Evolutionary conservation across 2,113 vertebrate genomes (phyloP).

Genomic region (Arenaria interpres): DNA sequence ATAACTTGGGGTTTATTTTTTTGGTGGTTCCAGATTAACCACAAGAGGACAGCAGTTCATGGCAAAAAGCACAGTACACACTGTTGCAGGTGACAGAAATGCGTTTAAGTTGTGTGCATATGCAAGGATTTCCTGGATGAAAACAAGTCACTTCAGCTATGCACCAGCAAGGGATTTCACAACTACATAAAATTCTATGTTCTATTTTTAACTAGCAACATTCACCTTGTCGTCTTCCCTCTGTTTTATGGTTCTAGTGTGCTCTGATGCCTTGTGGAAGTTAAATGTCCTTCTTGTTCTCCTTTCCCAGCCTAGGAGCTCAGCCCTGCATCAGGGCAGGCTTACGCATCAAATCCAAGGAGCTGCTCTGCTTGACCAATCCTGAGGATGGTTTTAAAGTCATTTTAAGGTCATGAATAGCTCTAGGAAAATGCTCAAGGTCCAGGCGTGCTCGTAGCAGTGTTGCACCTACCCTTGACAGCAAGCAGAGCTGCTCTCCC

Average conservation of each 20-base stretch:
- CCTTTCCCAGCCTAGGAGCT: neutral
- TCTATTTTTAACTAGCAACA: neutral
- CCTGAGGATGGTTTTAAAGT: neutral
- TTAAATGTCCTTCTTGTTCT: neutral
- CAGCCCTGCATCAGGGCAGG: neutral
- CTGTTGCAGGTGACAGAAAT: neutral
- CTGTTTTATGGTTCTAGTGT: neutral
- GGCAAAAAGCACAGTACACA: neutral
- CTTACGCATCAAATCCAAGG: neutral
- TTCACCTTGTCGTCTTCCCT: neutral
- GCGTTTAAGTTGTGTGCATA: no score
- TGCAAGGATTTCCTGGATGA: neutral
- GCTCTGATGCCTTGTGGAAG: no score
- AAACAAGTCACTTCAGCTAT: neutral
- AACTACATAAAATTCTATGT: neutral
- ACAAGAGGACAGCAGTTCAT: slow-evolving; percentile 3
- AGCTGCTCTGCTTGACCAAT: neutral
- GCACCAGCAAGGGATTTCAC: neutral
- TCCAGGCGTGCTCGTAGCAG: neutral
- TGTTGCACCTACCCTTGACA: neutral
- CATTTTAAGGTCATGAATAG: neutral
- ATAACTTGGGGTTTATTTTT: neutral
- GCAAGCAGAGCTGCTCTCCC: neutral
- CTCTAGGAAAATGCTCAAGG: neutral
- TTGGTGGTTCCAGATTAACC: neutral